Evolutionary conservation across 2,113 vertebrate species (phyloP), one percentile per base, ranked within the genome.

Genomic region (Oreochromis niloticus): DNA sequence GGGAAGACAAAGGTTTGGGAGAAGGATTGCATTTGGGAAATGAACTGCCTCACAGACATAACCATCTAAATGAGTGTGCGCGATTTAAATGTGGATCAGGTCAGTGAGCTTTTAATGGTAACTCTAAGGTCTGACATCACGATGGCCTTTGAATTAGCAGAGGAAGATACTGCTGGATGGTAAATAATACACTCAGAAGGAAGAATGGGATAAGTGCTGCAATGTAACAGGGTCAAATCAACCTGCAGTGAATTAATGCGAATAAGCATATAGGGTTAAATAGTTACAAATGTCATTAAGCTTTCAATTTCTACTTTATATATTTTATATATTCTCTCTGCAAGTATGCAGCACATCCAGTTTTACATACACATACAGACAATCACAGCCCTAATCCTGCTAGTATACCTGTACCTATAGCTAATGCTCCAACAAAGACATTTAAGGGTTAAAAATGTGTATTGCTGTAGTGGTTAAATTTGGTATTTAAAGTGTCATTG

Each of bases 151-250:
- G 24, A 46, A 55, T 85, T 63, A 84, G 52, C 78, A 81, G 78
- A 82, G 78, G 19, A 52, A 22, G 83, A 80, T 24, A 39, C 63
- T 63, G 27, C 39, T 80, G 71, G 87, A n/a, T 73, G 82, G 78
- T 50, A 54, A 46, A 87, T 79, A 80, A 71, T 48, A 36, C 63
- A 39, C 55, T 80, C 63, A 75, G 41, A 52, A 4, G 30, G 34
- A 84, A 36, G 63, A 43, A 41, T 57, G 63, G 55, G 56, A 82
- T 56, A 81, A 90, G 75, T n/a, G 87, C 50, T 87, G 43, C 52
- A 85, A 27, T 66, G 86, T 75, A 80, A 87, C 82, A 78, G 57
- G 89, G 81, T 89, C 83, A 83, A 63, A 86, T 59, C 27, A 81
- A 63, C 10, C 7, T 86, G 73, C 84, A 79, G 46, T 36, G 56